Conservation (phyloP, 2,113 vertebrate species). For the Arvicanthis niloticus region DNA sequence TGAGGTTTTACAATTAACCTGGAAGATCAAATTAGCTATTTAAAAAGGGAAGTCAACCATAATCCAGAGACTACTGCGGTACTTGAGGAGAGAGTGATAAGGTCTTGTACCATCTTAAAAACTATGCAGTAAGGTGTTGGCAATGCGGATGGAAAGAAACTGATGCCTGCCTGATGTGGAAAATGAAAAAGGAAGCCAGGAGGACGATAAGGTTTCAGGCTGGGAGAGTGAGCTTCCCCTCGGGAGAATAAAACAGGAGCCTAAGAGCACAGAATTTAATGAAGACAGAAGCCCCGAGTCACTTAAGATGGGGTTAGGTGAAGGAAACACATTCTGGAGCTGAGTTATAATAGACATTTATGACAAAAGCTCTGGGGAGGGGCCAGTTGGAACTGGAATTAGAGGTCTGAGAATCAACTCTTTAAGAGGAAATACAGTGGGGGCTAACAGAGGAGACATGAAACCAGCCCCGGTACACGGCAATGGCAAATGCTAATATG, state of each 20-base stretch:
- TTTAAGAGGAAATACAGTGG: not conserved
- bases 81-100: not conserved
- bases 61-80: not conserved
- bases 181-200: constrained; percentile 48
- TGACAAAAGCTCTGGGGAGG: not conserved
- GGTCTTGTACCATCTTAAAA: not conserved
- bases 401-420: not conserved
- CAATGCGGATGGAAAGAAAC: constrained; percentile 59
- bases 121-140: not conserved
- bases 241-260: not conserved
- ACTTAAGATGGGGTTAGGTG: not conserved
- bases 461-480: not conserved
- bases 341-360: not conserved
- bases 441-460: not conserved
- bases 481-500: not conserved
- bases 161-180: not conserved
- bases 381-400: not conserved
- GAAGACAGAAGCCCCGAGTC: not conserved
- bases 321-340: not conserved
- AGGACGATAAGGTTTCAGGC: constrained; percentile 29
- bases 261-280: not conserved
- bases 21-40: not conserved
- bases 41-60: not conserved
- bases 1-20: constrained; percentile 35
- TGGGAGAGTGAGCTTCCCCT: not conserved